Evolutionary conservation across 2,113 vertebrate species (phyloP), one percentile per base, ranked within the genome.

Genomic region (Nettapus auritus): DNA sequence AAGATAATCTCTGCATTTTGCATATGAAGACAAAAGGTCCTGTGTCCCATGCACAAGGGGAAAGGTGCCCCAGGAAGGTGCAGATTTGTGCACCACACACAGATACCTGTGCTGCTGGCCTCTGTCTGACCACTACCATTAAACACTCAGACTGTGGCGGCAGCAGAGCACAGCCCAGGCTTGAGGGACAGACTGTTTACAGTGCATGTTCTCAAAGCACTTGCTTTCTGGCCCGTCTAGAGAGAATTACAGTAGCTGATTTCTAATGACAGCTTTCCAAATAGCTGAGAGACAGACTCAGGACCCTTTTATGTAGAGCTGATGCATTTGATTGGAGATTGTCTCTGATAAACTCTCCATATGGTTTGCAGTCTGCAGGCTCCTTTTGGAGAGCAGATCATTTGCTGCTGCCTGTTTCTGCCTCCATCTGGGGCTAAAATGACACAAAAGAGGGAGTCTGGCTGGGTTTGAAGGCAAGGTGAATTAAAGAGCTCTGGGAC

Each of bases 151-250:
- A n/a, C n/a, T n/a, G n/a, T n/a, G n/a, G n/a, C n/a, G n/a, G n/a
- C n/a, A n/a, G 0, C 15, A 21, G 3, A 34, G 5, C 64, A 48
- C 17, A 78, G 29, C 18, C 11, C 15, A 1, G 2, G 29, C 4
- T 2, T 44, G 22, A 53, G 28, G 1, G 13, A 2, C 59, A 3
- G 0, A 3, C 28, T 42, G 52, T 7, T 19, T 84, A n/a, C 31
- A 59, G 22, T 25, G 19, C 23, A 8, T 3, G 14, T 71, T 79
- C 60, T 33, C 4, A 6, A 34, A 21, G 22, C 6, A 1, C 63
- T 89, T 60, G 14, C 44, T 48, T 64, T 52, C 33, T 34, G 22
- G 7, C 3, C 11, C 0, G 0, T 13, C 14, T 44, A 15, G 28
- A 73, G 44, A 1, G 6, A 4, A 44, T 77, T 53, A 18, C 66